Evolutionary conservation across 2,797 vertebrate species (phyloP).

Genomic region (Peromyscus melanophrys): DNA sequence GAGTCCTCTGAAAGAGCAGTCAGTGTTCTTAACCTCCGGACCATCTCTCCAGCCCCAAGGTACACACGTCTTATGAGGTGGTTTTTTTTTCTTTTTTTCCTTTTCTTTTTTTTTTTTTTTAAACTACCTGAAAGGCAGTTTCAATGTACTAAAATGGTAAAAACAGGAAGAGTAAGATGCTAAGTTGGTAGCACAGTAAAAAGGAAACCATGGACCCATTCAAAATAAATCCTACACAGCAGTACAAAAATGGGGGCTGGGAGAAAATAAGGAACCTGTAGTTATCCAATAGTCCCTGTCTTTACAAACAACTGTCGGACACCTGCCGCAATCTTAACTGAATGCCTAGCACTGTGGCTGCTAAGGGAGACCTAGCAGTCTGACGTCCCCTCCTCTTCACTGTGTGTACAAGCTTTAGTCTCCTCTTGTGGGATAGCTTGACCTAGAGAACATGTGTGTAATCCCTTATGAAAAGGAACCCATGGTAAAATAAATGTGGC

Average conservation of each 20-base stretch:
- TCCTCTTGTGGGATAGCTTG: not conserved
- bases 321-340: not conserved
- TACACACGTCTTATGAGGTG: not conserved
- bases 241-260: not conserved
- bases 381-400: not conserved
- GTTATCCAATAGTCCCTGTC: not conserved
- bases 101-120: not conserved
- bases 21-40: not conserved
- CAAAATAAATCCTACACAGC: conserved; percentile 32
- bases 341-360: not conserved
- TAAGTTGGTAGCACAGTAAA: not conserved
- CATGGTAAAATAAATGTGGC: conserved; percentile 48
- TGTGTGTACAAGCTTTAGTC: not conserved
- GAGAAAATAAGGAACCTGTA: not conserved
- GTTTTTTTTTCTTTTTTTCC: not conserved
- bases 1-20: not conserved
- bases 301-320: not conserved
- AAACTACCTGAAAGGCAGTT: not conserved
- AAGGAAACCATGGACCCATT: not conserved
- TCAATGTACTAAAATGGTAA: not conserved
- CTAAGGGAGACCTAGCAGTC: not conserved
- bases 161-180: conserved; percentile 13
- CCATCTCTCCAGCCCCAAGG: not conserved
- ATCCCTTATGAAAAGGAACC: conserved; percentile 63
- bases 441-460: conserved; percentile 12